Base-by-base conservation (phyloP, 2,888 invertebrate genomes). In the Phania funesta region DNA sequence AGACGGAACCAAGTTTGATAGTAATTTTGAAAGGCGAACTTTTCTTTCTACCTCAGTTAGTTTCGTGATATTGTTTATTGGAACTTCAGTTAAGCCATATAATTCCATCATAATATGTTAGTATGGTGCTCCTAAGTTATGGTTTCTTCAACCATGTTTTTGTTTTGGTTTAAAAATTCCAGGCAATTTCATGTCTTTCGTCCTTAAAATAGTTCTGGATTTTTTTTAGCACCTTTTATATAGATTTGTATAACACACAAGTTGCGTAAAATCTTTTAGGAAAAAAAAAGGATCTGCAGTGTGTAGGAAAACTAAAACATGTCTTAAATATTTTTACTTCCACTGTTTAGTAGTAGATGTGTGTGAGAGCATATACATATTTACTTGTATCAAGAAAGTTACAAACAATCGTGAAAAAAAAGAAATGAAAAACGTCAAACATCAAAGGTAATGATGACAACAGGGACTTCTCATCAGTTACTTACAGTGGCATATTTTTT, bases 401-500 rank as follows among this genome's bases (percentile, higher is more conserved):
- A 35, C 18, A 62, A 32, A 58, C 58, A 78, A 64, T 71, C 71
- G 71, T 50, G 11, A 65, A 58, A 11, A 3, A 16, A 52, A n/a
- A 52, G 11, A 56, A 46, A 65, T 71, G 71, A 65, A 71, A 71
- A 78, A 78, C 71, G 56, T 78, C 77, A 78, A 79, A 79, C 74
- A 79, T 79, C 74, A 79, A 79, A 79, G 79, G 54, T 46, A 74
- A 68, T 74, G 52, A 74, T 79, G 79, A 79, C 67, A 79, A 73
- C 65, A 62, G 46, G 32, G 60, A 62, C 65, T 73, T 67, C 67
- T 73, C 79, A 26, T 71, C 71, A 79, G 60, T 67, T 65, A 73
- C 46, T 67, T 65, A 65, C 16, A 35, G 32, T 67, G 60, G 41
- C 58, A 79, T 67, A 60, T 46, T 52, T 52, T 50, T 52, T 9